Conservation (phyloP, 2,888 invertebrate species). For the Amphipoea lucens region DNA sequence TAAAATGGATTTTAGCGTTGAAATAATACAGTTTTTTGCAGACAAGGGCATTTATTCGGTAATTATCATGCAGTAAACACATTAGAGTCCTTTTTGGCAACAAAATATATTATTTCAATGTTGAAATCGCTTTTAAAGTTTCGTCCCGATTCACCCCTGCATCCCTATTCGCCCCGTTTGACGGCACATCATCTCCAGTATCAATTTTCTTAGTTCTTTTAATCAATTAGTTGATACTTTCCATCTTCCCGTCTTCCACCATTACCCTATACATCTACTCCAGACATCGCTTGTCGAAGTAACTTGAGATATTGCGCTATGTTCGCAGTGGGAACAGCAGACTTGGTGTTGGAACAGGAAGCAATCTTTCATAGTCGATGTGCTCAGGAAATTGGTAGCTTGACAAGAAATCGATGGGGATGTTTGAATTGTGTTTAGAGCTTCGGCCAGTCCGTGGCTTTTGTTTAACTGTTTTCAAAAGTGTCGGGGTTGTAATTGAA, state of each 20-base stretch:
- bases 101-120: too few relatives aligned
- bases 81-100: too few relatives aligned
- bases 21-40: too few relatives aligned
- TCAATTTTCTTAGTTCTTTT: neutral
- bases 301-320: constrained; percentile 64
- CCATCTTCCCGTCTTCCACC: neutral
- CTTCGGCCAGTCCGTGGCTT: neutral
- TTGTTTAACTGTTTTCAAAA: constrained; percentile 27
- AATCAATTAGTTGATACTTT: constrained; percentile 6
- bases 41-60: too few relatives aligned
- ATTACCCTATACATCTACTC: constrained; percentile 10
- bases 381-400: constrained; percentile 67
- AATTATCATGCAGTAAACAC: too few relatives aligned
- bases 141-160: too few relatives aligned
- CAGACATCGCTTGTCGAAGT: constrained; percentile 47
- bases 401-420: constrained; percentile 65
- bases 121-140: too few relatives aligned
- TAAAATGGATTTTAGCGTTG: too few relatives aligned
- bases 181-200: neutral
- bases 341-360: constrained; percentile 64
- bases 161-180: too few relatives aligned
- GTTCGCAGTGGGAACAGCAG: constrained; percentile 52
- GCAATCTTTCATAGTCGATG: constrained; percentile 68
- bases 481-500: neutral
- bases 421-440: constrained; percentile 56